These are phyloP conservation scores for Notolabrus celidotus DNA, from an alignment of 2,797 vertebrate species.

Conservation along the genomic window DNA sequence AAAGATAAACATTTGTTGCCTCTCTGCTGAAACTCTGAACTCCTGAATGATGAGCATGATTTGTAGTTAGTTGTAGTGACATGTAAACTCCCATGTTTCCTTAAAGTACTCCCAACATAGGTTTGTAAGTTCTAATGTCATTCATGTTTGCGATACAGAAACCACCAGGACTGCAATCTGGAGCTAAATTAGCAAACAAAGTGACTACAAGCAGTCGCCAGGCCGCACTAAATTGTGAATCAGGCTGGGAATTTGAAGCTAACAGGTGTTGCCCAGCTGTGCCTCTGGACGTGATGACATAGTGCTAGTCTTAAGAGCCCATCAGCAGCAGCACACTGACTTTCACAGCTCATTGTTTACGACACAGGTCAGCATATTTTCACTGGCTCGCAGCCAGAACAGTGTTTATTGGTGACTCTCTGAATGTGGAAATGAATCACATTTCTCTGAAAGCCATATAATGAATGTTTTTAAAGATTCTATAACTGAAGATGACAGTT, in stretches of 20 bases:
- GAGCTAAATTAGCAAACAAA: conserved; percentile 60
- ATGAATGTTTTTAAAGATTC: neutral
- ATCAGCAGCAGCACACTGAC: conserved; percentile 78
- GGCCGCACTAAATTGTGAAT: conserved; percentile 62
- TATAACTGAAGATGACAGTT: conserved; percentile 6
- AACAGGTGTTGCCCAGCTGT: conserved; percentile 83
- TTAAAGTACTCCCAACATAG: neutral
- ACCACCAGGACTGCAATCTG: conserved; percentile 30
- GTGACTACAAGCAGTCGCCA: conserved; percentile 49
- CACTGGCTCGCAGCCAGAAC: conserved; percentile 63
- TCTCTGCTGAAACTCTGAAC: too few species aligned
- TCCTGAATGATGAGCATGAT: too few species aligned
- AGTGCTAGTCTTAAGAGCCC: conserved; percentile 71
- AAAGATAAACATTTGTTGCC: conserved; percentile 16
- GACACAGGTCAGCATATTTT: conserved; percentile 77
- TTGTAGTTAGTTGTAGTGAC: too few species aligned
- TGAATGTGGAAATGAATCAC: conserved; percentile 41
- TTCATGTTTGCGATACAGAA: conserved; percentile 18
- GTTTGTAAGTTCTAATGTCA: conserved; percentile 27
- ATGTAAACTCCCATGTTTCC: too few species aligned
- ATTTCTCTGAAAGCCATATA: conserved; percentile 42
- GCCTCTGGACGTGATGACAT: conserved; percentile 74
- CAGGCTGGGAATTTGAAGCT: conserved; percentile 59
- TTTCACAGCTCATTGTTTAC: conserved; percentile 82
- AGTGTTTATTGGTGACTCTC: conserved; percentile 58